Base-by-base conservation (phyloP, 1,140 invertebrate species). In the Plectrocnemia conspersa region DNA sequence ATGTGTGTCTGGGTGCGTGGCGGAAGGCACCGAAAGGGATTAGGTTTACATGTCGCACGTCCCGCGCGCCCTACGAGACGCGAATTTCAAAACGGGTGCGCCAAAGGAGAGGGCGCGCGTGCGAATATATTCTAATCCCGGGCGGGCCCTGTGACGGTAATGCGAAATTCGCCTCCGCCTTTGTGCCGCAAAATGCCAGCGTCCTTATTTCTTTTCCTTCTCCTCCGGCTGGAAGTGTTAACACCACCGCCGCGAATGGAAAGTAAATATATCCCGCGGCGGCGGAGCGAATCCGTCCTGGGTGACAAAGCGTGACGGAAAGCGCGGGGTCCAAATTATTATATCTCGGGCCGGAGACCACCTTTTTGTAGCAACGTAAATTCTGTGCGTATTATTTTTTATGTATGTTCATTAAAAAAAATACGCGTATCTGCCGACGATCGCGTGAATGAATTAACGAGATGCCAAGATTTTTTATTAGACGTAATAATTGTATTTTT, bases 61-160 rank as follows among this genome's bases (percentile, higher is more conserved):
- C 22, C 24, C n/a, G 47, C n/a, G n/a, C 29, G n/a, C 10, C 16
- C 18, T n/a, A 11, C 47, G 47, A 36, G 47, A 50, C 47, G 33
- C 25, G 47, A 50, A 50, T 50, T n/a, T 19, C 47, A 19, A 50
- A 50, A 50, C 38, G 33, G 24, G 4, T 21, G 11, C 47, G 47
- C 19, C 47, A 38, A 50, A 50, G 47, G 40, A 50, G n/a, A n/a
- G n/a, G n/a, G n/a, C n/a, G 40, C 47, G 18, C 47, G 29, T 21
- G 29, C 25, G 47, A 50, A 50, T 38, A 23, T 50, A 50, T 50
- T 50, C 47, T 50, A 50, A 50, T 50, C 47, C 47, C 16, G 46
- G 32, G 3, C 47, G 13, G 33, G 19, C 47, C 46, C 29, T 23
- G 19, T 16, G 21, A 19, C 22, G 10, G 21, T 48, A 48, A 33